These are phyloP conservation scores for Aphodius sticticus DNA, from an alignment of 2,888 invertebrate genomes.

Conservation along the genomic window DNA sequence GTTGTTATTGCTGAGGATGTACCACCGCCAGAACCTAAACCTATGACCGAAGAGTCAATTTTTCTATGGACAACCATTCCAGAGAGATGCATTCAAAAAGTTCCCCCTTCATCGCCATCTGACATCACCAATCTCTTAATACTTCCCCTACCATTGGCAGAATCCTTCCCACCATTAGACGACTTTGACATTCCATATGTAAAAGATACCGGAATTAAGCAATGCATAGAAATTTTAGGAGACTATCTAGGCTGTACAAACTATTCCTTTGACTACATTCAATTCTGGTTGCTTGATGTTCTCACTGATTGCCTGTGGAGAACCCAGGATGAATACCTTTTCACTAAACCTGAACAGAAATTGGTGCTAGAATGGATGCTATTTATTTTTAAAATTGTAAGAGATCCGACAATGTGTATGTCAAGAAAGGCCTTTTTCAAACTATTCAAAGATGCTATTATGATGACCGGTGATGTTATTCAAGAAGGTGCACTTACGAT, in stretches of 20 bases:
- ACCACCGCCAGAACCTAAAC: slow-evolving; percentile 30
- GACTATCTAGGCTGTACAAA: slow-evolving; percentile 50
- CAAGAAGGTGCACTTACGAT: slow-evolving; percentile 49
- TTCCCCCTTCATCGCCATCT: slow-evolving; percentile 50
- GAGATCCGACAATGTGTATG: slow-evolving; percentile 51
- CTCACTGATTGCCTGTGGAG: slow-evolving; percentile 58
- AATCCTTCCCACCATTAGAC: slow-evolving; percentile 44
- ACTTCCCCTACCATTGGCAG: slow-evolving; percentile 35
- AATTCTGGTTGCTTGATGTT: slow-evolving; percentile 59
- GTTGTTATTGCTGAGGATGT: not conserved
- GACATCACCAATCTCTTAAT: slow-evolving; percentile 40
- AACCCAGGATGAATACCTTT: slow-evolving; percentile 56
- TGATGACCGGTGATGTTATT: slow-evolving; percentile 52
- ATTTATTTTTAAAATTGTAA: slow-evolving; percentile 54
- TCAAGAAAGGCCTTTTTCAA: slow-evolving; percentile 51
- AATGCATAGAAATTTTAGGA: slow-evolving; percentile 49
- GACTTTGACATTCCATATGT: slow-evolving; percentile 50
- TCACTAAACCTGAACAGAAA: slow-evolving; percentile 53
- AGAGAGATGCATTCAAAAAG: slow-evolving; percentile 26
- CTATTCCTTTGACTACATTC: slow-evolving; percentile 52
- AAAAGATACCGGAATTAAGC: slow-evolving; percentile 53
- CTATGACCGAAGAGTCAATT: slow-evolving; percentile 33
- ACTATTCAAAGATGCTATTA: slow-evolving; percentile 53
- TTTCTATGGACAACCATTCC: slow-evolving; percentile 29
- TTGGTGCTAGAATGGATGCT: slow-evolving; percentile 55